These are phyloP conservation scores for Cataglyphis hispanica DNA, from an alignment of 1,140 invertebrate genomes.

Conservation along the genomic window DNA sequence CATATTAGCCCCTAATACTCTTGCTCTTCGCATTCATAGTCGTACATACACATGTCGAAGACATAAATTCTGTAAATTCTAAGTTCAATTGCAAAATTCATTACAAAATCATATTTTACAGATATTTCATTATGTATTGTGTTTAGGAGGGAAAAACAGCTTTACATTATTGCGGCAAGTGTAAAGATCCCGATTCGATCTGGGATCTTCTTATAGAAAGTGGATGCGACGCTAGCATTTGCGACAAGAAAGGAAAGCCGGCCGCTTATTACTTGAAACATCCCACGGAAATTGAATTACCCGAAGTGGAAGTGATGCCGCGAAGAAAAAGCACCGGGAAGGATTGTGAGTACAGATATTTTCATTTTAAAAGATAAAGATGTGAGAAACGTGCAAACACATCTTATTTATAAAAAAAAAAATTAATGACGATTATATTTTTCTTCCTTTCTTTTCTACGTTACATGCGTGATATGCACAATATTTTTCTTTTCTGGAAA, in stretches of 20 bases:
- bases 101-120: background rate
- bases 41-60: background rate
- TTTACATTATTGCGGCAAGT: slow-evolving; percentile 92
- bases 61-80: background rate
- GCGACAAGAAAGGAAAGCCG: slow-evolving; percentile 90
- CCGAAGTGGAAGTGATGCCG: slow-evolving; percentile 85
- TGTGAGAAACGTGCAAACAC: too few relatives aligned
- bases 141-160: slow-evolving; percentile 91
- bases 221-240: slow-evolving; percentile 89
- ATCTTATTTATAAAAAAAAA: background rate
- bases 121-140: background rate
- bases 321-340: slow-evolving; percentile 79
- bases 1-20: background rate
- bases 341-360: slow-evolving; percentile 82
- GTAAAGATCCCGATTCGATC: slow-evolving; percentile 88
- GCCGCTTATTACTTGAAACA: slow-evolving; percentile 90
- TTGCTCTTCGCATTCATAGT: too few relatives aligned
- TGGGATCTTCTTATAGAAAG: slow-evolving; percentile 89
- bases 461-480: background rate
- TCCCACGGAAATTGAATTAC: slow-evolving; percentile 88
- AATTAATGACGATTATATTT: background rate
- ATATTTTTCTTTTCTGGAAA: background rate
- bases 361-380: background rate
- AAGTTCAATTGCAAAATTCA: slow-evolving; percentile 1
- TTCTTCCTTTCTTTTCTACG: background rate